Base-by-base conservation (phyloP, 2,797 vertebrate genomes). In the Anableps anableps region DNA sequence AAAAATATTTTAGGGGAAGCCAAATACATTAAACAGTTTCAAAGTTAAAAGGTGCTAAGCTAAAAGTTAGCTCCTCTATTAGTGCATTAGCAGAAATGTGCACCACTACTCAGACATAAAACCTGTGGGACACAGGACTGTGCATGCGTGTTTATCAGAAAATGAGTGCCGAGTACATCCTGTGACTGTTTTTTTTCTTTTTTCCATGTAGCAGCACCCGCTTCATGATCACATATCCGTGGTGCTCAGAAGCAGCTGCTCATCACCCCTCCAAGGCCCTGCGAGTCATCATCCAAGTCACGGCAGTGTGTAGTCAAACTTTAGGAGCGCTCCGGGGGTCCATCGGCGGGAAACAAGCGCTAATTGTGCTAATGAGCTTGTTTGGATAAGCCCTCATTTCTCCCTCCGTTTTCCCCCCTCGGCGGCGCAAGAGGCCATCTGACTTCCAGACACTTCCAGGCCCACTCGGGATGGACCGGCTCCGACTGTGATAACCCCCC, bases 301-400 rank as follows among this genome's bases (percentile, higher is more conserved):
- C 85, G 82, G 5, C 64, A 83, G 84, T 53, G 80, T 80, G 84
- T 72, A 86, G 91, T 92, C 93, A 90, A 94, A 91, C 86, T 92
- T 91, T 77, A 85, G 88, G 74, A 78, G 83, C 47, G 88, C 90
- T 90, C 87, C 80, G 71, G 93, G 92, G 92, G 83, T 88, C 88
- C 89, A 19, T 89, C 85, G 80, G 85, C 80, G 80, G 90, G 89
- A 93, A 94, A 89, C 84, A 31, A 88, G 88, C 70, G 75, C 93
- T 95, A 95, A 96, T 95, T 93, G 93, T 77, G 87, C 85, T 95
- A 94, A 95, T 89, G 93, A 95, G 92, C 89, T 92, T 95, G 93
- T 93, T 95, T 94, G 93, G 90, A 90, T 89, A 91, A 92, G 88
- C 79, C 80, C 84, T 76, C 79, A 47, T 23, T 58, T 74, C 41